Evolutionary conservation across 2,113 vertebrate genomes (phyloP).

Genomic region (Apistogramma diplotaenia): DNA sequence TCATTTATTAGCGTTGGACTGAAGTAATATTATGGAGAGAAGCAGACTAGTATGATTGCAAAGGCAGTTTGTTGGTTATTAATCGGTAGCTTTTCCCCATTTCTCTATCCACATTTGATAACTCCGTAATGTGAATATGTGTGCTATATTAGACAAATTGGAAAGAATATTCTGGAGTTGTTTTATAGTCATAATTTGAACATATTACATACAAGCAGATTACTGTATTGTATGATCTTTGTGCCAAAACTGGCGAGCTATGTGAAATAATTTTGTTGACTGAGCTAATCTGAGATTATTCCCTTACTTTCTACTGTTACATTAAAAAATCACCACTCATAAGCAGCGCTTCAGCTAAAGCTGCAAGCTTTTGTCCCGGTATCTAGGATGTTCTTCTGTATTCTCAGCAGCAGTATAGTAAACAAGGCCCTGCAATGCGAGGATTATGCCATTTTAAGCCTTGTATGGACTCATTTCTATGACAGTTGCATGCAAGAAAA

Average conservation of each 20-base stretch:
- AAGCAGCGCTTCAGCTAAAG: neutral
- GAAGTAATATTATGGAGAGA: neutral
- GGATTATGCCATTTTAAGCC: constrained; percentile 46
- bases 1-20: neutral
- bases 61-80: neutral
- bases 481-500: constrained; percentile 39
- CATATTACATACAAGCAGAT: neutral
- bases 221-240: neutral
- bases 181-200: neutral
- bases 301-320: neutral
- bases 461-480: constrained; percentile 20
- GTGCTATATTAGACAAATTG: no score
- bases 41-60: neutral
- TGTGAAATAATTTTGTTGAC: neutral
- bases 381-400: neutral
- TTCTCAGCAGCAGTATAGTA: neutral
- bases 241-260: neutral
- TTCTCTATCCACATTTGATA: neutral
- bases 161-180: neutral
- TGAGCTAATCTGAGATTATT: neutral
- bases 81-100: neutral
- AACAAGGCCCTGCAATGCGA: neutral
- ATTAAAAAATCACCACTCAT: neutral
- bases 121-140: neutral
- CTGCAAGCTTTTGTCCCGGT: neutral